These are phyloP conservation scores for Oryctes rhinoceros DNA, from an alignment of 1,140 invertebrate species.

Conservation along the genomic window DNA sequence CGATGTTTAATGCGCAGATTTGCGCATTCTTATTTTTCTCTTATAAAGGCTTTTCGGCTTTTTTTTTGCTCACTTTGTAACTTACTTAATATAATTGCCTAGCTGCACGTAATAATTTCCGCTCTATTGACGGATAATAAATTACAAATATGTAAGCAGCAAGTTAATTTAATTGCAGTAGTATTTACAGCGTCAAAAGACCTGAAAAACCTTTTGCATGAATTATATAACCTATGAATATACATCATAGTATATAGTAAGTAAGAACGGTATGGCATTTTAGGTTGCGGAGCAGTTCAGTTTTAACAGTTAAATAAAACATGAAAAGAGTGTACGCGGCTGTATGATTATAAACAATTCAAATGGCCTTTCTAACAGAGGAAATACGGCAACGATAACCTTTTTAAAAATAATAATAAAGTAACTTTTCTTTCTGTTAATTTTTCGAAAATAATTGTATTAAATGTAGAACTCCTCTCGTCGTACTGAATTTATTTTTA, in stretches of 20 bases:
- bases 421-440: background rate
- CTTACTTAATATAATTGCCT: background rate
- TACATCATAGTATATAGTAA: background rate
- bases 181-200: background rate
- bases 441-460: background rate
- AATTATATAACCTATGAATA: background rate
- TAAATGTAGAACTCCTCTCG: background rate
- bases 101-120: constrained; percentile 4
- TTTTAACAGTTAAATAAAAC: background rate
- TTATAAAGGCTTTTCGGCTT: background rate
- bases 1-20: background rate
- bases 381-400: background rate
- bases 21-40: background rate
- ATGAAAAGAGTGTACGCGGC: background rate
- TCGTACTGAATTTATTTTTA: background rate
- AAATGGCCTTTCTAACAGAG: background rate
- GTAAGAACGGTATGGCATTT: background rate
- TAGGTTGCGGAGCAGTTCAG: background rate
- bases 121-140: background rate
- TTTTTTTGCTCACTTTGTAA: background rate
- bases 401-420: background rate
- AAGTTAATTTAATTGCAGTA: constrained; percentile 19
- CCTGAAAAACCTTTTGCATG: background rate
- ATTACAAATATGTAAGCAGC: background rate
- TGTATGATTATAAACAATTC: background rate